Evolutionary conservation across 2,113 vertebrate genomes (phyloP).

Genomic region (Pleuronectes platessa): DNA sequence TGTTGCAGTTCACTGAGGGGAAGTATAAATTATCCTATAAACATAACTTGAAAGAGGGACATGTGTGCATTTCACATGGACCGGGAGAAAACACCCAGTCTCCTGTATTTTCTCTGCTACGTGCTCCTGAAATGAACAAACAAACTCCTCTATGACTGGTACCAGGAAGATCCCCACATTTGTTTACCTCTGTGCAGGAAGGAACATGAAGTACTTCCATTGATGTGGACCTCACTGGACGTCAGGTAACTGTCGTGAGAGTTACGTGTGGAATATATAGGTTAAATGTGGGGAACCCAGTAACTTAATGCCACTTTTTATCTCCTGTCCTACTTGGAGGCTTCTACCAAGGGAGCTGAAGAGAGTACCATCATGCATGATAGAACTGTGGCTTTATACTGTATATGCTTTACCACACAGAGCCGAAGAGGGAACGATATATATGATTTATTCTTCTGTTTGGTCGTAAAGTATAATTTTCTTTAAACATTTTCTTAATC

Average conservation of each 20-base stretch:
- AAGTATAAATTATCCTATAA: conserved; percentile 12
- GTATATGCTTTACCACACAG: background rate
- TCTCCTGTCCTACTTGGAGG: conserved; percentile 8
- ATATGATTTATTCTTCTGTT: conserved; percentile 5
- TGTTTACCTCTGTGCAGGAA: background rate
- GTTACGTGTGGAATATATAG: background rate
- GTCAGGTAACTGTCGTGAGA: background rate
- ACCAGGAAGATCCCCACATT: background rate
- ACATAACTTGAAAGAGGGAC: background rate
- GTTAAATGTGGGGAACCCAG: conserved; percentile 3
- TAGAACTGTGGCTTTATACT: background rate
- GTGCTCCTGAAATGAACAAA: background rate
- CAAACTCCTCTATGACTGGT: background rate
- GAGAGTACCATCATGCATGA: conserved; percentile 16
- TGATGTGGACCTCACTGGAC: too few species aligned
- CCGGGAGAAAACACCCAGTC: background rate
- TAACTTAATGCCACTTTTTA: background rate
- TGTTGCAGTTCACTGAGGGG: background rate
- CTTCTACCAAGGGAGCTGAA: background rate
- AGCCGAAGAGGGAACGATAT: background rate
- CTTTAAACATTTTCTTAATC: background rate
- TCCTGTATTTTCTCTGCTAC: background rate
- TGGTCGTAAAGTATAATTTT: background rate
- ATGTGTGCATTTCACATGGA: background rate
- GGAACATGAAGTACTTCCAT: background rate